These are phyloP conservation scores for Onthophagus sagittarius DNA, from an alignment of 2,888 invertebrate species.

Conservation along the genomic window DNA sequence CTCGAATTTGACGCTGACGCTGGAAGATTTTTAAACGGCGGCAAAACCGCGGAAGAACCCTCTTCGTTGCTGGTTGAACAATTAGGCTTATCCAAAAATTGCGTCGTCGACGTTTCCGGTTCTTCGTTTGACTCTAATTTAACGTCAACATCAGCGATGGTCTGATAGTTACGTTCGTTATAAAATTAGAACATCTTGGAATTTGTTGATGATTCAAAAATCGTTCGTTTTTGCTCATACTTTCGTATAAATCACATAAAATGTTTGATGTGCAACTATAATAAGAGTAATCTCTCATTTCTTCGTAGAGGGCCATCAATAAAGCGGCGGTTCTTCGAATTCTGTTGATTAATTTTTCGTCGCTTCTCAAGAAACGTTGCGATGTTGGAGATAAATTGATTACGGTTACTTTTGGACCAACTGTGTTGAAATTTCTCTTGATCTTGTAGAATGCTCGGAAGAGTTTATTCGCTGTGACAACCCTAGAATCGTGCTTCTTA, in stretches of 20 bases:
- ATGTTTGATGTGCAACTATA: conserved; percentile 21
- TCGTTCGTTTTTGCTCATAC: conserved; percentile 12
- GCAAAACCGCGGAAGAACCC: background rate
- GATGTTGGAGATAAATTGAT: conserved; percentile 16
- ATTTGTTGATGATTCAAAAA: background rate
- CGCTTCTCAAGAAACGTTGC: conserved; percentile 10
- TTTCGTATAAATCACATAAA: conserved; percentile 20
- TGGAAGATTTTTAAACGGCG: background rate
- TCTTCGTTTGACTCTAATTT: background rate
- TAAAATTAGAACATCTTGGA: background rate
- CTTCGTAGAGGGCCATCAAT: conserved; percentile 21
- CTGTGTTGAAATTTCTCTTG: background rate
- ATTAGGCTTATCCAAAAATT: background rate
- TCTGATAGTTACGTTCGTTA: background rate
- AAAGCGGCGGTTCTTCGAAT: conserved; percentile 19
- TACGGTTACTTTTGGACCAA: conserved; percentile 17
- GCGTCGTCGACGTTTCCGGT: background rate
- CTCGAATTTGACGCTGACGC: conserved; percentile 1
- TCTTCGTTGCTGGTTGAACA: background rate
- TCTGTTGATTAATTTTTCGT: conserved; percentile 17
- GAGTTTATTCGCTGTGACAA: conserved; percentile 2
- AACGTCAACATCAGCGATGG: background rate
- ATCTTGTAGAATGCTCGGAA: background rate
- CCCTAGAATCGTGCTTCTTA: background rate
- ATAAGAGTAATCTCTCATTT: conserved; percentile 23